Percentiles rank a stretch among this genome's conserved stretches.
phyloP scores from a whole-genome alignment of 2,797 vertebrate species.

The Bovichtus diacanthus region DNA sequence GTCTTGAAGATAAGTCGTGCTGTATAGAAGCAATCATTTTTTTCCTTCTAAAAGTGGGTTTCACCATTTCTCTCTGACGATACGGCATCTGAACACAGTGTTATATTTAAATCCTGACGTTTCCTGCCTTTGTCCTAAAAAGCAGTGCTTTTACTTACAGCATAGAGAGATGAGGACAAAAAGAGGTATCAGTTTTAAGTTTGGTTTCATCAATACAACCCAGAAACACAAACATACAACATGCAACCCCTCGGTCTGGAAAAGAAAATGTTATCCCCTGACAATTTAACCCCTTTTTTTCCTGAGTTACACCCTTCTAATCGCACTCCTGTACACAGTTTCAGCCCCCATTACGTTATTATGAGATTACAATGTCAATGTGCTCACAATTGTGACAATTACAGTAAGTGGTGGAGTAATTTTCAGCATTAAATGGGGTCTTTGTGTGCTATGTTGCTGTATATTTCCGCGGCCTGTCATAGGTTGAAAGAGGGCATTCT shows the following conservation, averaged over 20 bases:
- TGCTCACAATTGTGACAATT: slow-evolving; percentile 80
- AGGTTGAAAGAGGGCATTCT: slow-evolving; percentile 43
- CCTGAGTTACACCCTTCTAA: slow-evolving; percentile 72
- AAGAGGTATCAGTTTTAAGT: slow-evolving; percentile 22
- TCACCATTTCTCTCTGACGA: slow-evolving; percentile 22
- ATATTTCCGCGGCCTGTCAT: slow-evolving; percentile 60
- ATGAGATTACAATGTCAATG: slow-evolving; percentile 84
- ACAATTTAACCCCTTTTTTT: slow-evolving; percentile 68
- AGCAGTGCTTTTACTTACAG: not conserved
- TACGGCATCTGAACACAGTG: slow-evolving; percentile 17
- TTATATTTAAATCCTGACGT: slow-evolving; percentile 3
- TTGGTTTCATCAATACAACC: slow-evolving; percentile 26
- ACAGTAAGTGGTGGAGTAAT: slow-evolving; percentile 80
- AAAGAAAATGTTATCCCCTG: slow-evolving; percentile 51
- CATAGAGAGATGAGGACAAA: slow-evolving; percentile 8
- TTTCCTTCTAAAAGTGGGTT: slow-evolving; percentile 41
- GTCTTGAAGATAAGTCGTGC: slow-evolving; percentile 70
- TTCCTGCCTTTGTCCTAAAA: not conserved
- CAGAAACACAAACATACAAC: slow-evolving; percentile 31
- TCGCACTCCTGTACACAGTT: slow-evolving; percentile 77
- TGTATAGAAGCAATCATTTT: slow-evolving; percentile 60
- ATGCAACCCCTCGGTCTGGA: slow-evolving; percentile 21
- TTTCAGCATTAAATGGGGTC: slow-evolving; percentile 75
- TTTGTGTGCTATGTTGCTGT: slow-evolving; percentile 67
- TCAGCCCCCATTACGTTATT: slow-evolving; percentile 81